These are phyloP conservation scores for Bucorvus abyssinicus DNA, from an alignment of 2,797 vertebrate species.

Conservation along the genomic window DNA sequence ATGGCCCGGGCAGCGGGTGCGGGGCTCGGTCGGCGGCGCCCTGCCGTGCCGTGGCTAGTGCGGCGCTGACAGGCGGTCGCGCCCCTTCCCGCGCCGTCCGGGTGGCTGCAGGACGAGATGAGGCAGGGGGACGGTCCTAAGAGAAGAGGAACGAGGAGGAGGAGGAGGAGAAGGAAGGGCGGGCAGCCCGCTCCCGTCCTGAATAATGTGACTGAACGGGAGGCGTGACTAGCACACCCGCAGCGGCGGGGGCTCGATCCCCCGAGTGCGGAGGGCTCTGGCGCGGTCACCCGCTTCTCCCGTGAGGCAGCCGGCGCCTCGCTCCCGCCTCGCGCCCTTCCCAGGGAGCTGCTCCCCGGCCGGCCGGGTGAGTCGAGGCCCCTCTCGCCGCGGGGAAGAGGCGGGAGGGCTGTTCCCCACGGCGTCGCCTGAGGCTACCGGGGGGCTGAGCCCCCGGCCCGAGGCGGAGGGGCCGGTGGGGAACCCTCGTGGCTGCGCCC, in stretches of 20 bases:
- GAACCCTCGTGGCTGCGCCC: background rate
- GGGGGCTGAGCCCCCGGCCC: too few species aligned
- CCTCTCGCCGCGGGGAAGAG: background rate
- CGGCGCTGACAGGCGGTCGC: background rate
- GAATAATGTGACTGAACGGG: background rate
- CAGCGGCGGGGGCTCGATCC: too few species aligned
- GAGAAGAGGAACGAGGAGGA: background rate
- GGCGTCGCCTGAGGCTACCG: too few species aligned
- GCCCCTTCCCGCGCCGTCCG: background rate
- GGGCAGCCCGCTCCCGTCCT: background rate
- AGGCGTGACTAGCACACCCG: background rate
- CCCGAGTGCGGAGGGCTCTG: background rate
- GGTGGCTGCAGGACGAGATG: background rate
- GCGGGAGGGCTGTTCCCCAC: background rate
- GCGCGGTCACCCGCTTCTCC: too few species aligned
- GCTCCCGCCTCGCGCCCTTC: background rate
- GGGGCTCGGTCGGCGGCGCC: too few species aligned
- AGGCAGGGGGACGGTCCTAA: background rate
- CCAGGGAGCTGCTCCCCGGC: too few species aligned
- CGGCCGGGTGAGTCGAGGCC: too few species aligned
- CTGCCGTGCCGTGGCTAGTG: background rate
- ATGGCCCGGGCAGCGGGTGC: too few species aligned
- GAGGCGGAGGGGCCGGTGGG: too few species aligned
- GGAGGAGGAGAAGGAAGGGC: background rate
- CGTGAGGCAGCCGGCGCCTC: too few species aligned